phyloP scores from a whole-genome alignment of 2,113 vertebrate genomes.

The Campylomormyrus tamandua region DNA sequence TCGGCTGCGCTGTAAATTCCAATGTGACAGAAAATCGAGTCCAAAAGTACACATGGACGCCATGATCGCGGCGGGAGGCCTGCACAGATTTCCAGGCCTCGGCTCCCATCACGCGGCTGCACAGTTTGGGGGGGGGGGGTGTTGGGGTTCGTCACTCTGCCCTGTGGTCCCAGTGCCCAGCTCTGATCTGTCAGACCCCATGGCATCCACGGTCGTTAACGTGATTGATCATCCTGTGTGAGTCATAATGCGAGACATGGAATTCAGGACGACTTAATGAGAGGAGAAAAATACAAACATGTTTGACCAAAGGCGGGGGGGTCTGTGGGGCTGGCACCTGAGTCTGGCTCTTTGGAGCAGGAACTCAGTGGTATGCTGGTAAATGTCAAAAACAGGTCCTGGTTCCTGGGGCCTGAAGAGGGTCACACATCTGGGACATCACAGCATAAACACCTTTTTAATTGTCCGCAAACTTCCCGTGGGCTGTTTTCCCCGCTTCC shows the following conservation, averaged over 20 bases:
- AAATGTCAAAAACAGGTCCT: background rate
- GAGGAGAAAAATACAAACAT: background rate
- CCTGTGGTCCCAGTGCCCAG: background rate
- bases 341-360: background rate
- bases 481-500: background rate
- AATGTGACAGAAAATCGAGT: background rate
- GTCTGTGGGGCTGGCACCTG: too few relatives aligned
- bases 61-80: background rate
- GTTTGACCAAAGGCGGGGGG: background rate
- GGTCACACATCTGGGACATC: background rate
- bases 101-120: background rate
- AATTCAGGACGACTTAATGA: background rate
- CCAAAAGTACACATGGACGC: background rate
- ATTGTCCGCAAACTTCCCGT: background rate
- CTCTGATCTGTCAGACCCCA: background rate
- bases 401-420: background rate
- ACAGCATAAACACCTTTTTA: background rate
- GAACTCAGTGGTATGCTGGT: background rate
- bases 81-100: background rate
- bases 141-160: background rate
- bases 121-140: background rate
- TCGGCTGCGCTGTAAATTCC: background rate
- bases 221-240: background rate
- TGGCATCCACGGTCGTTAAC: too few relatives aligned
- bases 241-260: background rate